Conservation (phyloP, 1,140 invertebrate species). For the Philotrypesis tridentata region DNA sequence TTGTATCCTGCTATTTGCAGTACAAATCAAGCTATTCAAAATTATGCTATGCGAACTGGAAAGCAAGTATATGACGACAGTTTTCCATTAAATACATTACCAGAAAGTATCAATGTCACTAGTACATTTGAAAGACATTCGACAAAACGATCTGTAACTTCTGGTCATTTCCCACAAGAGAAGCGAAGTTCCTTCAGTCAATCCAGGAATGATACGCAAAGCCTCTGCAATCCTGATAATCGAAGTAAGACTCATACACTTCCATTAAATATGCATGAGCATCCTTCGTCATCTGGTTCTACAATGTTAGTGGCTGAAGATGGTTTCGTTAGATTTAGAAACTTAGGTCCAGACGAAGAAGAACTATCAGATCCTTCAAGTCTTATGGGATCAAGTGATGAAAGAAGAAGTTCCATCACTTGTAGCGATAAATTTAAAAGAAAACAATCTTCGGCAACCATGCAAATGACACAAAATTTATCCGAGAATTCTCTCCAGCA, state of each 20-base stretch:
- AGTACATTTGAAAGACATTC: constrained; percentile 73
- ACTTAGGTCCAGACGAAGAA: constrained; percentile 75
- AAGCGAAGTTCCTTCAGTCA: constrained; percentile 71
- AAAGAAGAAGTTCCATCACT: constrained; percentile 67
- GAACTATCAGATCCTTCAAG: constrained; percentile 68
- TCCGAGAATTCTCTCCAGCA: constrained; percentile 58
- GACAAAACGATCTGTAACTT: constrained; percentile 72
- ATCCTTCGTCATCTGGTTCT: constrained; percentile 67
- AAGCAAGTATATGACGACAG: constrained; percentile 84
- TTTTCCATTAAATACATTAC: constrained; percentile 75
- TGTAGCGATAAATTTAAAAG: constrained; percentile 68
- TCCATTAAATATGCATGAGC: constrained; percentile 62
- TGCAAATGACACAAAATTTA: constrained; percentile 56
- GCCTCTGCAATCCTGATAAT: constrained; percentile 60
- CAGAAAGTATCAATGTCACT: constrained; percentile 74
- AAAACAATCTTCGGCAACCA: constrained; percentile 59
- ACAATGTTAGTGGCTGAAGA: constrained; percentile 89
- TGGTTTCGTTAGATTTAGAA: constrained; percentile 87
- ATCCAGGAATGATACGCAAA: constrained; percentile 68
- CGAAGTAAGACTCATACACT: constrained; percentile 62
- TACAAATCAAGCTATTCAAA: constrained; percentile 88
- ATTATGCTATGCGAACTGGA: constrained; percentile 85
- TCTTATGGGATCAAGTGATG: constrained; percentile 63
- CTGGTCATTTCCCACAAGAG: constrained; percentile 68
- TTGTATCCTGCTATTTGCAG: constrained; percentile 88